Base-by-base conservation (phyloP, 2,888 invertebrate species). In the Nezara viridula region DNA sequence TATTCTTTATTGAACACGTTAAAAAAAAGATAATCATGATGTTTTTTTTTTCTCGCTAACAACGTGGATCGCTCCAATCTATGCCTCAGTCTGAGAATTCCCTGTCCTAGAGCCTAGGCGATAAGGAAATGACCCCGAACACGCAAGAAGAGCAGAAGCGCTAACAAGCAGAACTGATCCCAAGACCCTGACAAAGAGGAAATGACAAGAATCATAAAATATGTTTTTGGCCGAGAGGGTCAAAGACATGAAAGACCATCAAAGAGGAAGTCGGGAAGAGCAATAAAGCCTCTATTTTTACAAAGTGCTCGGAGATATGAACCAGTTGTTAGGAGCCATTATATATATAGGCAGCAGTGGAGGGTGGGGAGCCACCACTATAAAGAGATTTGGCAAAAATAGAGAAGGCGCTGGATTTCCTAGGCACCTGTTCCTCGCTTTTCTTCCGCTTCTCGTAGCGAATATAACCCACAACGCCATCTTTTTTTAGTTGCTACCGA, bases 301-400 rank as follows among this genome's bases (percentile, higher is more conserved):
- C 10, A 81, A 40, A 47, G 6, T 60, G 40, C 81, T n/a, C 1
- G 14, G 14, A 81, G 81, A 81, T 24, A 81, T 81, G 81, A 81
- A 81, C 4, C 81, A 81, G 81, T 81, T 81, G 81, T 81, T 81
- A 81, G 81, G 12, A 6, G 44, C n/a, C 12, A 44, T 81, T 44
- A 44, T 77, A 77, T 81, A 37, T 73, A 14, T 81, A 81, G 81
- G 81, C 81, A n/a, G 10, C 44, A 81, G 24, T 81, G 81, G 81
- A 19, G 44, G 24, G 10, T 40, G 44, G 14, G 44, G 5, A 37
- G 21, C 14, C n/a, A 40, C 19, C 77, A 40, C 81, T 47, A 81
- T 44, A 81, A 37, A 44, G 81, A 44, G 44, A 44, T 81, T 81
- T 40, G 44, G 81, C 44, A 81, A n/a, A 81, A 44, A 81, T 81